Conservation (phyloP, 2,797 vertebrate species). For the Odontamblyopus rebecca region DNA sequence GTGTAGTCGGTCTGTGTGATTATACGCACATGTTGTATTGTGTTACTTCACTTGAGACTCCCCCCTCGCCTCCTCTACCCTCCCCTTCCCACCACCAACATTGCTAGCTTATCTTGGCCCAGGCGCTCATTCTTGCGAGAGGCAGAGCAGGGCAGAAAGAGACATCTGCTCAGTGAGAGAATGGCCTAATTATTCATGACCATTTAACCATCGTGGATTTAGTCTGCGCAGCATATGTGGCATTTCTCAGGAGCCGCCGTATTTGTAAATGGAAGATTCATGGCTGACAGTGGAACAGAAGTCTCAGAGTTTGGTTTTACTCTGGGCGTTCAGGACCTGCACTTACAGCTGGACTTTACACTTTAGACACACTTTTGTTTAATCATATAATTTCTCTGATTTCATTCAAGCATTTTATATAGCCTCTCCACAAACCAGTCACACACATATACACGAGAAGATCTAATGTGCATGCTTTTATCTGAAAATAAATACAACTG, state of each 20-base stretch:
- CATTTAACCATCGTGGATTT: constrained; percentile 81
- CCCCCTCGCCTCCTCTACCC: neutral
- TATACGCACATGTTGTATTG: constrained; percentile 54
- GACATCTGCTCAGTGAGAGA: constrained; percentile 80
- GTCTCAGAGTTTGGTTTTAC: constrained; percentile 38
- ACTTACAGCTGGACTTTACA: neutral
- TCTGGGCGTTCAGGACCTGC: constrained; percentile 1
- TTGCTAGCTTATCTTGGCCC: constrained; percentile 62
- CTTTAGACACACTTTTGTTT: neutral
- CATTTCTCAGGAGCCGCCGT: constrained; percentile 73
- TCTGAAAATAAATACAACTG: neutral
- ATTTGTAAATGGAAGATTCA: constrained; percentile 67
- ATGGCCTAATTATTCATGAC: constrained; percentile 85
- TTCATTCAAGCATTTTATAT: neutral
- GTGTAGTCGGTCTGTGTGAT: constrained; percentile 41
- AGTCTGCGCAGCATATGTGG: constrained; percentile 75
- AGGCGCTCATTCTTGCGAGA: constrained; percentile 68
- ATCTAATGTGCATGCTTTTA: neutral
- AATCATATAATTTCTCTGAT: neutral
- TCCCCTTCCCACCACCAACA: neutral
- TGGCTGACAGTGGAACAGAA: constrained; percentile 42
- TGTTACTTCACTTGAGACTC: constrained; percentile 45
- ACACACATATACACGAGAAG: neutral
- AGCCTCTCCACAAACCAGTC: constrained; percentile 20
- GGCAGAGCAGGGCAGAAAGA: constrained; percentile 73